These are phyloP conservation scores for Burhinus bistriatus DNA, from an alignment of 2,113 vertebrate genomes.

Conservation along the genomic window DNA sequence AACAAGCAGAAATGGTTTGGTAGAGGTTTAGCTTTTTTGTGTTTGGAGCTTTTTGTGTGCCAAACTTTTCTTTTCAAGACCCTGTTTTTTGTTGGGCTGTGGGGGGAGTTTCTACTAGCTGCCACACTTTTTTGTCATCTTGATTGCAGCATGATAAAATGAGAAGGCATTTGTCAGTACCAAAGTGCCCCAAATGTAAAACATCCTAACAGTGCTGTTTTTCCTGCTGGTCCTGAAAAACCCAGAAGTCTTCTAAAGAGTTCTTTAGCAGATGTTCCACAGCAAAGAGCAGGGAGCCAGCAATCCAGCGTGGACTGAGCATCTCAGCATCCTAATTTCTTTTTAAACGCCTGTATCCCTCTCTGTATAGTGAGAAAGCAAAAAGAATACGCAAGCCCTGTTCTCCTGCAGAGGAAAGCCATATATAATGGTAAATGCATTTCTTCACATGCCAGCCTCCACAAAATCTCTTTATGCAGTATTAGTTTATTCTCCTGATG, in stretches of 20 bases:
- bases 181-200: conserved; percentile 31
- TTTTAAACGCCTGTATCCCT: background rate
- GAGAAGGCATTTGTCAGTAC: conserved; percentile 29
- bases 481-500: background rate
- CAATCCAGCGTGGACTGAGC: background rate
- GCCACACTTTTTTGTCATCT: conserved; percentile 54
- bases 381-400: background rate
- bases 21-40: conserved; percentile 62
- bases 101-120: conserved; percentile 20
- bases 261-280: conserved; percentile 20
- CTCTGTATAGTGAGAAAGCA: background rate
- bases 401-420: background rate
- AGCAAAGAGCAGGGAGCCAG: background rate
- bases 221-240: conserved; percentile 16
- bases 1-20: conserved; percentile 53
- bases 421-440: background rate
- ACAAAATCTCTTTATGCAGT: background rate
- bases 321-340: conserved; percentile 16
- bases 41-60: conserved; percentile 48
- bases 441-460: background rate
- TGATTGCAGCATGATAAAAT: conserved; percentile 45
- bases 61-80: conserved; percentile 56
- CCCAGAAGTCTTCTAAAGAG: background rate
- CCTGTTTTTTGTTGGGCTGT: background rate
- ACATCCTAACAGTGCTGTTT: background rate